These are phyloP conservation scores for Pectinophora gossypiella DNA, from an alignment of 1,140 invertebrate species.

Conservation along the genomic window DNA sequence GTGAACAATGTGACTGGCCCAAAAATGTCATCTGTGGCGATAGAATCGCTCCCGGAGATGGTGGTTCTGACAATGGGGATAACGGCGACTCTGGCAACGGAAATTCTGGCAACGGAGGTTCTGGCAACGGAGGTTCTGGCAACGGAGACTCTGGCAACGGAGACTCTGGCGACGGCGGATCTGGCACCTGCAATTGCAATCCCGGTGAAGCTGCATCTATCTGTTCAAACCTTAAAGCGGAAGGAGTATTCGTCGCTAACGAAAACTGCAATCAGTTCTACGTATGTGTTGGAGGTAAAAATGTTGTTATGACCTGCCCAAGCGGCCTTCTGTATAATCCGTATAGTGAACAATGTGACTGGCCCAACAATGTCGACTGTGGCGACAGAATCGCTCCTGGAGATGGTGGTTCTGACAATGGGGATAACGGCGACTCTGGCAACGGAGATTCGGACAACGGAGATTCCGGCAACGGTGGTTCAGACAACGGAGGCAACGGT, in stretches of 20 bases:
- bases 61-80: conserved; percentile 3
- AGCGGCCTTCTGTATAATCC: conserved; percentile 75
- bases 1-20: conserved; percentile 75
- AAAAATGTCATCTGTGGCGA: conserved; percentile 29
- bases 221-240: too few species aligned
- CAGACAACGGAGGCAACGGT: conserved; percentile 1
- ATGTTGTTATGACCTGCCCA: conserved; percentile 48
- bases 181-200: conserved; percentile 20
- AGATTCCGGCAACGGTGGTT: neutral
- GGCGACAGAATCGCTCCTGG: too few species aligned
- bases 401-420: conserved; percentile 10
- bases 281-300: conserved; percentile 27
- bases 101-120: neutral
- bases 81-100: conserved; percentile 7
- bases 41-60: conserved; percentile 9
- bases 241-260: conserved; percentile 28
- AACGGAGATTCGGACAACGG: conserved; percentile 6
- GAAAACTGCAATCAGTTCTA: conserved; percentile 41
- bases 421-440: too few species aligned
- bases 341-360: too few species aligned
- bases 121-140: neutral
- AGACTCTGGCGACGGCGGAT: neutral
- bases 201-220: conserved; percentile 15
- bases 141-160: neutral
- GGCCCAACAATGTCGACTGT: conserved; percentile 73